Base-by-base conservation (phyloP, 1,140 invertebrate genomes). In the Epicauta chinensis region DNA sequence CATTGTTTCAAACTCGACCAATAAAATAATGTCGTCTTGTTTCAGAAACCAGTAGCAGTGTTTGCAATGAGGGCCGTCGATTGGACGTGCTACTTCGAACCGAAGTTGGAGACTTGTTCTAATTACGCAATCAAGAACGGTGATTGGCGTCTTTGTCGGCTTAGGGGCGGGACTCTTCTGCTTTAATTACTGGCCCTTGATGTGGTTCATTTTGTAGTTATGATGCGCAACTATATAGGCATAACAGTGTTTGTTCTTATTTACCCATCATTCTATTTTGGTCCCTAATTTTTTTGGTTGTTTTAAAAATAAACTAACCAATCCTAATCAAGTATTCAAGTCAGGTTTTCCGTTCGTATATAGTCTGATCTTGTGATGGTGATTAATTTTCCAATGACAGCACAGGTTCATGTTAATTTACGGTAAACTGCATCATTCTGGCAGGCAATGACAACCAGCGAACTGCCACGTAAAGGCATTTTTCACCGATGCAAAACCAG, bases 71-170 rank as follows among this genome's bases (percentile, higher is more conserved):
- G 48, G 48, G 46, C 23, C 32, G 42, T 49, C 43, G 46, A 62
- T 62, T 62, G 60, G 59, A 53, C 56, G 58, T 41, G 41, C 37
- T 12, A 51, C 56, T 53, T 51, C 53, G 49, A 58, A 56, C 51
- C 58, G n/a, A 49, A 52, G 52, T 55, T 55, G 54, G 53, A 53
- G 61, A 53, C 61, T 60, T 60, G 61, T 60, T 62, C 61, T 62
- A 62, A 62, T 62, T 62, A 62, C 61, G 54, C 56, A 62, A 62
- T 62, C 61, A 62, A 62, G 58, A 36, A 16, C 35, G 34, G 32
- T 51, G 48, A 62, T 62, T 62, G 61, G 61, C 38, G 55, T 51
- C 47, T 54, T 60, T 51, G 35, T 29, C 38, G 23, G 37, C 29
- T 46, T n/a, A 43, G 53, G 51, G 57, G 58, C 48, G 61, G 53